Evolutionary conservation across 2,113 vertebrate genomes (phyloP).

Genomic region (Laticauda laticaudata): DNA sequence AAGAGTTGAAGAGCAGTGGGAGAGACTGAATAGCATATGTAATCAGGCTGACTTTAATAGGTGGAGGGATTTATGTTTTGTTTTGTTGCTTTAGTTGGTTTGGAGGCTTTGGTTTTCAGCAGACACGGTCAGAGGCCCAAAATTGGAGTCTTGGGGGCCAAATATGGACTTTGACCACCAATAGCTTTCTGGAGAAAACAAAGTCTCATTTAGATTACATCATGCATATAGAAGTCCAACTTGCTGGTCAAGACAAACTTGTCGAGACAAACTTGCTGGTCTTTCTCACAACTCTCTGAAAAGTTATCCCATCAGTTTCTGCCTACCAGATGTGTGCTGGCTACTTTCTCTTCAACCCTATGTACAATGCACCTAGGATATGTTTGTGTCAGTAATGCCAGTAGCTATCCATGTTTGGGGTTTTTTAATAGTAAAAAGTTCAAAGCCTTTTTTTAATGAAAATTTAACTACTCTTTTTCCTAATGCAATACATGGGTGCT

Average conservation of each 20-base stretch:
- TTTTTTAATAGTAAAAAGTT: not conserved
- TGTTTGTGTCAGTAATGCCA: not conserved
- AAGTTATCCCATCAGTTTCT: not conserved
- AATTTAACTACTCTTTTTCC: not conserved
- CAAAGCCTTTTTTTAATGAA: conserved; percentile 1
- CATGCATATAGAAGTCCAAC: not conserved
- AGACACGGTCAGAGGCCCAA: not conserved
- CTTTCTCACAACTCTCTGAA: not conserved
- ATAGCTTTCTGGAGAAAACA: not conserved
- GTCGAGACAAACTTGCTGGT: too few species aligned
- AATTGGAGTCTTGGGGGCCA: not conserved
- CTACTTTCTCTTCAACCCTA: not conserved
- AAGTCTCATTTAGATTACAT: not conserved
- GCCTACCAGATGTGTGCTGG: not conserved
- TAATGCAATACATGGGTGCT: not conserved
- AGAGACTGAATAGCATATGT: not conserved
- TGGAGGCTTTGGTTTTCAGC: not conserved
- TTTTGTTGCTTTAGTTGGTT: not conserved
- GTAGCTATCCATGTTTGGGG: not conserved
- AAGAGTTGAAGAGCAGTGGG: not conserved
- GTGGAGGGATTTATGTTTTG: not conserved
- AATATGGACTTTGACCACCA: not conserved
- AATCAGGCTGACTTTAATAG: not conserved
- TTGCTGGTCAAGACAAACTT: too few species aligned
- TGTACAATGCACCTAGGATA: not conserved